phyloP scores from a whole-genome alignment of 2,888 invertebrate genomes.

The Lydus trimaculatus region DNA sequence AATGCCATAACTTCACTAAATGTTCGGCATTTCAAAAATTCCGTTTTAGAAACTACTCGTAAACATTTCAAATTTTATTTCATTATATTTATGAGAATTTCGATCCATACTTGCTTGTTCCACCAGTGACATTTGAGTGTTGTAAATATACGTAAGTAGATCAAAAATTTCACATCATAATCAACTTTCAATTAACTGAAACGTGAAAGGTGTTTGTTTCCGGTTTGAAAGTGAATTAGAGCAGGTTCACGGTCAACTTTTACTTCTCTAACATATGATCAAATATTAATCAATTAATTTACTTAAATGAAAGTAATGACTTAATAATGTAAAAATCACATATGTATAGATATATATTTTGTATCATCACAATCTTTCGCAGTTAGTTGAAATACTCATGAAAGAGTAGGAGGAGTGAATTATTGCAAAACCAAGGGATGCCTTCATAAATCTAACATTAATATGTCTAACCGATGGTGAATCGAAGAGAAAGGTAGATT shows the following conservation, averaged over 20 bases:
- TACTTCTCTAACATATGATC: background rate
- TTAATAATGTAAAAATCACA: background rate
- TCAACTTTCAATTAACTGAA: slow-evolving; percentile 1
- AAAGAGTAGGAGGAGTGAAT: background rate
- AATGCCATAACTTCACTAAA: too few relatives aligned
- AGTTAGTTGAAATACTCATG: too few relatives aligned
- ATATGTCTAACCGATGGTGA: slow-evolving; percentile 1
- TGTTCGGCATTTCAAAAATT: too few relatives aligned
- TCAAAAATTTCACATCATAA: slow-evolving; percentile 1
- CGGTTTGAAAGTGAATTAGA: slow-evolving; percentile 32
- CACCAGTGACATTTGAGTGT: too few relatives aligned
- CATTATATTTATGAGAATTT: too few relatives aligned
- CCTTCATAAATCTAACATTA: background rate
- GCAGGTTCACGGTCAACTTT: slow-evolving; percentile 30
- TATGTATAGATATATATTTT: background rate
- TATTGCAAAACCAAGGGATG: background rate
- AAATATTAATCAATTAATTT: background rate
- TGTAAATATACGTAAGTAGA: background rate
- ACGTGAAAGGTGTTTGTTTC: slow-evolving; percentile 5
- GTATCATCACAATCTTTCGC: background rate
- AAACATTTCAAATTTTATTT: too few relatives aligned
- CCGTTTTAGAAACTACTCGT: too few relatives aligned
- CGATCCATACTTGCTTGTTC: too few relatives aligned
- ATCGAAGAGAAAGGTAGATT: slow-evolving; percentile 21
- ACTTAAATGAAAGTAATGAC: background rate